A percentile compares a stretch with the other conserved stretches of the same genome.
These are phyloP conservation scores for Orthonyx spaldingii DNA, from an alignment of 2,113 vertebrate genomes.

Conservation along the genomic window DNA sequence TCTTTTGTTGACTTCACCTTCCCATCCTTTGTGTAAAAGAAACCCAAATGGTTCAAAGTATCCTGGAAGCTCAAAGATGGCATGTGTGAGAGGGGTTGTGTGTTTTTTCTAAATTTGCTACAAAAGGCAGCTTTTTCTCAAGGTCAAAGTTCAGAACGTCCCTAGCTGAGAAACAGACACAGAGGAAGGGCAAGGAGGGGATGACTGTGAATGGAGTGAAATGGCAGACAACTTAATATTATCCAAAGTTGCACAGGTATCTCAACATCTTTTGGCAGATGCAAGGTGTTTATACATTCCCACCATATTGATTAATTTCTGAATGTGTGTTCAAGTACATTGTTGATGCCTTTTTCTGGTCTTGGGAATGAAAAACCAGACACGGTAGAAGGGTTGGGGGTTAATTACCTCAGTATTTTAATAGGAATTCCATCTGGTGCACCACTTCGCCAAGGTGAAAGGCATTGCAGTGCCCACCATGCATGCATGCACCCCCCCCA, in stretches of 20 bases:
- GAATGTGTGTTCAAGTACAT: background rate
- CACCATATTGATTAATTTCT: background rate
- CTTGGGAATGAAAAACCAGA: no score
- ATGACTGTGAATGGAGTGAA: background rate
- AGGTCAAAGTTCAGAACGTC: background rate
- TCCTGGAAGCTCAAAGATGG: background rate
- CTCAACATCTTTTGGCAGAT: background rate
- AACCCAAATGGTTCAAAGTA: background rate
- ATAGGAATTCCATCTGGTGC: no score
- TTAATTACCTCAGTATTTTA: no score
- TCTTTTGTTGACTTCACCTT: background rate
- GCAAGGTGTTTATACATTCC: background rate
- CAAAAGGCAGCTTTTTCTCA: background rate
- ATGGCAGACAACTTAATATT: background rate
- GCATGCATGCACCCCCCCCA: no score
- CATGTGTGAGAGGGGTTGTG: background rate
- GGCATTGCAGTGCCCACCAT: no score
- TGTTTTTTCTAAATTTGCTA: background rate
- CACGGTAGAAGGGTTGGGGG: no score
- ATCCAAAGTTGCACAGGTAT: background rate
- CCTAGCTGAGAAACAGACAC: background rate
- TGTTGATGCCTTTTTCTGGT: no score
- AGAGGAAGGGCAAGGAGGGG: background rate
- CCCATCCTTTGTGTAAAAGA: background rate
- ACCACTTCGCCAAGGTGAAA: no score